phyloP scores from a whole-genome alignment of 2,888 invertebrate genomes.

The Drosophila incognita region DNA sequence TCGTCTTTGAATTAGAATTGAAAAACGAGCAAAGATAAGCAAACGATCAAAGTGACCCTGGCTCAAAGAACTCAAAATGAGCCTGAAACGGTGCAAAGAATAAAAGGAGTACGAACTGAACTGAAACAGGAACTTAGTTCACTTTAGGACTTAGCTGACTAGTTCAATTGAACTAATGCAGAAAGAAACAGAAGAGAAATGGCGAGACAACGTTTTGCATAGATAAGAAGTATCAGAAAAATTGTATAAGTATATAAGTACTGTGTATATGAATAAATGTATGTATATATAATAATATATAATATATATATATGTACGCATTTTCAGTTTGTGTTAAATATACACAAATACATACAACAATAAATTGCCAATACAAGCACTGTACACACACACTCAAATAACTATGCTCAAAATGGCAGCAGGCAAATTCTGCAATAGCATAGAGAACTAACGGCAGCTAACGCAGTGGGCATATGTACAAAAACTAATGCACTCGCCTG shows the following conservation, averaged over 20 bases:
- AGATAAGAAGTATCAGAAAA: background rate
- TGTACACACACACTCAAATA: background rate
- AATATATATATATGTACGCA: background rate
- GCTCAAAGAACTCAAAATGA: background rate
- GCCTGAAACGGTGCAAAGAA: background rate
- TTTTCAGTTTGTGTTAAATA: background rate
- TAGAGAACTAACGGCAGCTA: background rate
- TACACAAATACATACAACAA: background rate
- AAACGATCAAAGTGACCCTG: background rate
- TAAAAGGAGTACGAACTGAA: background rate
- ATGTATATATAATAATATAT: background rate
- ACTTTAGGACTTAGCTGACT: background rate
- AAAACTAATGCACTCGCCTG: conserved; percentile 1
- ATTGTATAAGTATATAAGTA: background rate
- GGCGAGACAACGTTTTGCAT: background rate
- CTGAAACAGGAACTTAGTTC: background rate
- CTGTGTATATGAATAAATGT: background rate
- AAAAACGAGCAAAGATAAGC: background rate
- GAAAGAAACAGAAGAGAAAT: background rate
- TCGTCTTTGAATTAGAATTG: background rate
- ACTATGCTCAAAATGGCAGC: background rate
- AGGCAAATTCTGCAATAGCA: background rate
- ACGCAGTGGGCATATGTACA: background rate
- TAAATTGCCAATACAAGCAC: background rate
- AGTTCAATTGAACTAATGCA: background rate